Evolutionary conservation across 1,140 invertebrate species (phyloP).

Genomic region (Teleogryllus occipitalis): DNA sequence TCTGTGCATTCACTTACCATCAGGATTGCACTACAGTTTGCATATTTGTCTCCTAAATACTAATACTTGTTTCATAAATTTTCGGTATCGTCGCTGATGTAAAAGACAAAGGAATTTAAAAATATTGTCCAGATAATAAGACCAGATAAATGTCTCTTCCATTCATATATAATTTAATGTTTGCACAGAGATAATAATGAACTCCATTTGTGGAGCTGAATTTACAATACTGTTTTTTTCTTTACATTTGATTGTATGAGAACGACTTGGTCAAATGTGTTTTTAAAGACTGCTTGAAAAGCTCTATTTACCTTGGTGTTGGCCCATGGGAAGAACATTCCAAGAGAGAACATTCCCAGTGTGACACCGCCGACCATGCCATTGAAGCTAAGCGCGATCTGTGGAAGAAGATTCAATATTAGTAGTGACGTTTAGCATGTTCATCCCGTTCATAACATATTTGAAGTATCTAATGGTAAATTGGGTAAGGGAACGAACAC

Average conservation of each 20-base stretch:
- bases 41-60: background rate
- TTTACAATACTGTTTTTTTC: too few relatives aligned
- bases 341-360: constrained; percentile 66
- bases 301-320: constrained; percentile 51
- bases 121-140: too few relatives aligned
- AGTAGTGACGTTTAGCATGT: background rate
- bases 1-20: background rate
- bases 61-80: background rate
- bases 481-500: background rate
- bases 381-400: constrained; percentile 77
- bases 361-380: constrained; percentile 81
- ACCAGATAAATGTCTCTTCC: too few relatives aligned
- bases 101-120: too few relatives aligned
- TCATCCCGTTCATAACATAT: background rate
- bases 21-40: background rate
- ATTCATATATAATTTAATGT: too few relatives aligned
- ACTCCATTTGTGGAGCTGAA: too few relatives aligned
- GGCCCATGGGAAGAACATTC: constrained; percentile 64
- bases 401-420: background rate
- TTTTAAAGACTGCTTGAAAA: too few relatives aligned
- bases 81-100: too few relatives aligned
- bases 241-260: too few relatives aligned
- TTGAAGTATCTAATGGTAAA: background rate
- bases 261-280: too few relatives aligned
- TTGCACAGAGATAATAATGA: too few relatives aligned